phyloP scores from a whole-genome alignment of 1,140 invertebrate genomes.

The Drosophila sproati region DNA sequence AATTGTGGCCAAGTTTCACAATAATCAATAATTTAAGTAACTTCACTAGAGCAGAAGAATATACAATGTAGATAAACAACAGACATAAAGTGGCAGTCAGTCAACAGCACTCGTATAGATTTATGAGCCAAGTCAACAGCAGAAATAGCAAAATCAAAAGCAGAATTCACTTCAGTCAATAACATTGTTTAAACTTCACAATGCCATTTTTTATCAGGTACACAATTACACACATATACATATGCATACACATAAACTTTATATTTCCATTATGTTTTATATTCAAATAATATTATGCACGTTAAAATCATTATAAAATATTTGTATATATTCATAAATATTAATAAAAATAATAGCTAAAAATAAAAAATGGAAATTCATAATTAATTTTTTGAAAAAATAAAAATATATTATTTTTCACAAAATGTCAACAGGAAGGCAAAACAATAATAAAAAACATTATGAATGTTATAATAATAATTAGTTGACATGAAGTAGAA shows the following conservation, averaged over 20 bases:
- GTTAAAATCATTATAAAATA: too few relatives aligned
- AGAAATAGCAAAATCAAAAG: constrained; percentile 6
- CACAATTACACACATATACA: constrained; percentile 18
- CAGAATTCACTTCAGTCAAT: constrained; percentile 53
- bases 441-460: background rate
- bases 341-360: constrained; percentile 6
- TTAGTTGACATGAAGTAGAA: too few relatives aligned
- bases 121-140: constrained; percentile 60
- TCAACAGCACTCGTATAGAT: constrained; percentile 55
- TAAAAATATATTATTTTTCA: background rate
- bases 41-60: constrained; percentile 6
- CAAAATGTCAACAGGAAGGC: background rate
- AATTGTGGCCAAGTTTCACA: constrained; percentile 41
- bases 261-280: background rate
- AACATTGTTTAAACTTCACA: constrained; percentile 56
- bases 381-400: background rate
- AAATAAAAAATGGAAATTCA: constrained; percentile 3
- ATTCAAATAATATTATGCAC: too few relatives aligned
- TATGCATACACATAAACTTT: constrained; percentile 3
- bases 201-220: constrained; percentile 46
- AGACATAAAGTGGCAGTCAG: constrained; percentile 21
- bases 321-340: background rate
- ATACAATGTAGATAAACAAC: background rate
- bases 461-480: background rate
- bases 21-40: constrained; percentile 54